Evolutionary conservation across 2,797 vertebrate species (phyloP).

Genomic region (Cyclopterus lumpus): DNA sequence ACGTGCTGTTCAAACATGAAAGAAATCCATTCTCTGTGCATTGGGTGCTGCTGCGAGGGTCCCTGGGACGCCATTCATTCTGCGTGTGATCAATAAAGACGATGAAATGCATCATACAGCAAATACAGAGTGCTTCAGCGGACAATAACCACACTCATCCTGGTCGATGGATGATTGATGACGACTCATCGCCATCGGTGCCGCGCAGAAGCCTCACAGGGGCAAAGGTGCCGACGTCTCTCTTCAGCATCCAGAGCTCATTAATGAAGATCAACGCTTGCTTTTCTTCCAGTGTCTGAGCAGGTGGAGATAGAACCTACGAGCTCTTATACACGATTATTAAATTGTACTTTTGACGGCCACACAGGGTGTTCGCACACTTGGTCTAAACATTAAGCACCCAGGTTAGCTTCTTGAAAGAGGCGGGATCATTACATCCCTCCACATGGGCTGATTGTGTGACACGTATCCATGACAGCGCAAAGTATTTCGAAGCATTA

Average conservation of each 20-base stretch:
- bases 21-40: conserved; percentile 57
- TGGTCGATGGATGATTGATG: conserved; percentile 31
- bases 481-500: not conserved
- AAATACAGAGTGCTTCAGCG: conserved; percentile 19
- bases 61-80: conserved; percentile 36
- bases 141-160: conserved; percentile 33
- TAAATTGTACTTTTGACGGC: not conserved
- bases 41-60: conserved; percentile 1
- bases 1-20: conserved; percentile 37
- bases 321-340: not conserved
- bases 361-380: not conserved
- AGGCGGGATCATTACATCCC: not conserved
- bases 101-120: conserved; percentile 33
- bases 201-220: not conserved
- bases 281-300: not conserved
- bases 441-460: not conserved
- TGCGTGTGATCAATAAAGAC: conserved; percentile 58
- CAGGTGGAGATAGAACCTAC: not conserved
- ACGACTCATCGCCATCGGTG: conserved; percentile 14
- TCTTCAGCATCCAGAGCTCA: not conserved
- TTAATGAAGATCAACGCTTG: not conserved
- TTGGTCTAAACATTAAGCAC: not conserved
- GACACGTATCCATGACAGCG: not conserved
- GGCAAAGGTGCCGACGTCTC: not conserved
- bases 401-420: not conserved